phyloP scores from a whole-genome alignment of 2,113 vertebrate species.

The Octodon degus region DNA sequence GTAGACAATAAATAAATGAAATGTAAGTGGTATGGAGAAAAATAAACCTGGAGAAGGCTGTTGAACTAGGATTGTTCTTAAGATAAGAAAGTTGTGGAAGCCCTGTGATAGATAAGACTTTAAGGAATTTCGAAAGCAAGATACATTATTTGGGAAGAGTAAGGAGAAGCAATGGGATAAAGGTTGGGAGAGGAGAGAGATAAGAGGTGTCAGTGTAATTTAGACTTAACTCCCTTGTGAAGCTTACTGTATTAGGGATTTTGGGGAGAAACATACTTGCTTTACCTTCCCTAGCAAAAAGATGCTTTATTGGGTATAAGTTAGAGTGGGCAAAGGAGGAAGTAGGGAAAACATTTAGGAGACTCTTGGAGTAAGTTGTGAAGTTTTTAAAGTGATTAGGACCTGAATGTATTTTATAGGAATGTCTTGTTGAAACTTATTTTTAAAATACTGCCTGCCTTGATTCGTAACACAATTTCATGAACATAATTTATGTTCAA shows the following conservation, averaged over 20 bases:
- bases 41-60: neutral
- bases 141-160: slow-evolving; percentile 8
- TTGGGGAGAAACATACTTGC: neutral
- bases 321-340: neutral
- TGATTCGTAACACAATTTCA: slow-evolving; percentile 4
- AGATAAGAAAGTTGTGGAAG: neutral
- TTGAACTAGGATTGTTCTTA: neutral
- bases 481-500: neutral
- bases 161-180: neutral
- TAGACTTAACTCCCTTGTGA: neutral
- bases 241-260: neutral
- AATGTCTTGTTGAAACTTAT: slow-evolving; percentile 40
- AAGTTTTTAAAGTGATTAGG: slow-evolving; percentile 31
- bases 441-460: slow-evolving; percentile 9
- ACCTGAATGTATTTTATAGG: slow-evolving; percentile 39
- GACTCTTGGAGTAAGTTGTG: neutral
- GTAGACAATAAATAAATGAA: neutral
- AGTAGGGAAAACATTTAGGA: slow-evolving; percentile 7
- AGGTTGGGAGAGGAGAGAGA: neutral
- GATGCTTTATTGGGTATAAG: neutral
- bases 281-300: slow-evolving; percentile 28
- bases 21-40: neutral
- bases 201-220: neutral
- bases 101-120: neutral
- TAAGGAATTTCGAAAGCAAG: slow-evolving; percentile 15